Conservation (phyloP, 2,797 vertebrate genomes). For the Eulemur mongoz region DNA sequence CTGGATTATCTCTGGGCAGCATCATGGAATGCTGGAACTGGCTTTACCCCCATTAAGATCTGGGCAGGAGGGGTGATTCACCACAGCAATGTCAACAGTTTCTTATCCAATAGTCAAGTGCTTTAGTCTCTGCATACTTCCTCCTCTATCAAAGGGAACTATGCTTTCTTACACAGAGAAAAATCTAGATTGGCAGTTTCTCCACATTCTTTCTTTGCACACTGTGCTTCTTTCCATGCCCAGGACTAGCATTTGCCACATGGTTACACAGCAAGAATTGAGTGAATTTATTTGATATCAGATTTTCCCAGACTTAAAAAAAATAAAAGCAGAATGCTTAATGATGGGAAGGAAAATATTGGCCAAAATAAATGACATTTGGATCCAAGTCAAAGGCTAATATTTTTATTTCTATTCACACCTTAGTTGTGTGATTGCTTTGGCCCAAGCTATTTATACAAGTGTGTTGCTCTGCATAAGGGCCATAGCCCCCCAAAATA, state of each 20-base stretch:
- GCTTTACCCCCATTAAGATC: not conserved
- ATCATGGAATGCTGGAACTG: not conserved
- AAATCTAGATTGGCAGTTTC: conserved; percentile 4
- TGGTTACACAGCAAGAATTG: not conserved
- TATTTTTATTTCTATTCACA: conserved; percentile 68
- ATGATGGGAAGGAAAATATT: conserved; percentile 36
- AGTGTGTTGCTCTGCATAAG: not conserved
- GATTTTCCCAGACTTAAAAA: conserved; percentile 42
- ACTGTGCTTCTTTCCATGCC: not conserved
- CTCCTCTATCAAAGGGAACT: not conserved
- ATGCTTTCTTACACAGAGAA: conserved; percentile 4
- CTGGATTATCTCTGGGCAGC: not conserved
- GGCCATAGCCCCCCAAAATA: not conserved
- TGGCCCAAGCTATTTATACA: conserved; percentile 63
- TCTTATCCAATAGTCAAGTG: not conserved
- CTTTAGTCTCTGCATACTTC: not conserved
- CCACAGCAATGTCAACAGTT: not conserved
- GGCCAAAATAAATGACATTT: conserved; percentile 64
- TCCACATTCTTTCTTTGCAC: not conserved
- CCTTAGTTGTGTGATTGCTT: conserved; percentile 63
- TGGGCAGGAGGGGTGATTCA: not conserved
- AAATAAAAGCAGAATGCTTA: conserved; percentile 28
- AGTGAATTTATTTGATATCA: not conserved
- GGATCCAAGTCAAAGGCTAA: conserved; percentile 62
- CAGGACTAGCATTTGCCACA: not conserved